A percentile compares a stretch with the other conserved stretches of the same genome.
phyloP scores from a whole-genome alignment of 2,888 invertebrate genomes.

The Phengaris arion region DNA sequence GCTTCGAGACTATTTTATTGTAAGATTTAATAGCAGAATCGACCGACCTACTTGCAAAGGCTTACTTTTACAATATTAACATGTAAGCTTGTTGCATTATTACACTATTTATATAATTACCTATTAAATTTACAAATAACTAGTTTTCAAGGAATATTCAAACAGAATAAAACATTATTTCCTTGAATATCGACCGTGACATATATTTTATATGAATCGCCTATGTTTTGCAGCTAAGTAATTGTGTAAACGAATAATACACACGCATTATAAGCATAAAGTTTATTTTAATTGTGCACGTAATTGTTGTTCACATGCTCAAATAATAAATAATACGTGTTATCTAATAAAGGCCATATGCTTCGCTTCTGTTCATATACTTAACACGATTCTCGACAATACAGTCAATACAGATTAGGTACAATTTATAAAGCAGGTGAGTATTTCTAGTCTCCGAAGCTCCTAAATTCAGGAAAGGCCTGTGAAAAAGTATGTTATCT shows the following conservation, averaged over 20 bases:
- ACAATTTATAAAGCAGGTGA: background rate
- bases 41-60: too few relatives aligned
- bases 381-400: background rate
- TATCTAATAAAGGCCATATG: constrained; percentile 7
- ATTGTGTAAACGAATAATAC: constrained; percentile 17
- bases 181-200: constrained; percentile 26
- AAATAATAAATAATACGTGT: constrained; percentile 14
- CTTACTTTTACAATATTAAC: too few relatives aligned
- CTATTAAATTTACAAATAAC: background rate
- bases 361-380: background rate
- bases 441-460: too few relatives aligned
- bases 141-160: background rate
- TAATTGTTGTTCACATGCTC: constrained; percentile 4
- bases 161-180: background rate
- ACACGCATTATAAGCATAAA: constrained; percentile 10
- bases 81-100: background rate
- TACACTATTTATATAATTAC: background rate
- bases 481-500: too few relatives aligned
- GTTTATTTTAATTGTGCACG: constrained; percentile 22
- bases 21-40: too few relatives aligned
- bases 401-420: background rate
- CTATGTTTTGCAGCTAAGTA: background rate
- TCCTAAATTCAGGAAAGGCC: too few relatives aligned
- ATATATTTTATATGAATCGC: constrained; percentile 5
- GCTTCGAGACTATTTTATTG: too few relatives aligned